Conservation (phyloP, 2,888 invertebrate species). For the Prosopocoilus inquinatus region DNA sequence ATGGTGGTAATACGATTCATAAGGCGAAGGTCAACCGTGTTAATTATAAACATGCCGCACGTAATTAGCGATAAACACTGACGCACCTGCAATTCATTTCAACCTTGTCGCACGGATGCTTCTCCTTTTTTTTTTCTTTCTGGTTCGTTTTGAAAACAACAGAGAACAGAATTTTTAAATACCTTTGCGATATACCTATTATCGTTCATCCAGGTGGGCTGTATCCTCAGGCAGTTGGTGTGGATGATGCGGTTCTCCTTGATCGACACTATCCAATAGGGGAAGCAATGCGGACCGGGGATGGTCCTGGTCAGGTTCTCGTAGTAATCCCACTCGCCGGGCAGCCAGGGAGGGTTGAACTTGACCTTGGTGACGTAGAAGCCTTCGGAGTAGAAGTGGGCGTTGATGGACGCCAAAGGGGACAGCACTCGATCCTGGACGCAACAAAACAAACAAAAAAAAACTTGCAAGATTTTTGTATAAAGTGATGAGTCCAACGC, state of each 20-base stretch:
- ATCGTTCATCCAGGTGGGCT: constrained; percentile 85
- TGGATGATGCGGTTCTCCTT: constrained; percentile 59
- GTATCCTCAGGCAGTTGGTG: constrained; percentile 72
- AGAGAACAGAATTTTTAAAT: constrained; percentile 28
- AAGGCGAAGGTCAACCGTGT: no score
- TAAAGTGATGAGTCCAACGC: no score
- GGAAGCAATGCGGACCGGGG: constrained; percentile 60
- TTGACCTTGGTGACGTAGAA: constrained; percentile 55
- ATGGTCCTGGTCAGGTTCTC: constrained; percentile 39
- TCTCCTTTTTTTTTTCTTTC: no score
- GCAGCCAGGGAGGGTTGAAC: constrained; percentile 57
- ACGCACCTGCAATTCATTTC: no score
- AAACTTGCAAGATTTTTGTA: no score
- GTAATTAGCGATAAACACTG: no score
- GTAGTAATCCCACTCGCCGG: constrained; percentile 60
- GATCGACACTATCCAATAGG: constrained; percentile 70
- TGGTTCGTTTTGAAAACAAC: no score
- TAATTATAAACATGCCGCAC: no score
- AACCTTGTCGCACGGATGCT: no score
- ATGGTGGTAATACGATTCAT: no score
- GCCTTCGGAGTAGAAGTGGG: constrained; percentile 47
- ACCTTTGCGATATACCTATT: constrained; percentile 49
- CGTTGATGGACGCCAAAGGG: constrained; percentile 9
- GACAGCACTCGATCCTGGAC: not conserved
- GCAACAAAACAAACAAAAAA: no score